Evolutionary conservation across 2,888 invertebrate species (phyloP), one percentile per base, ranked within the genome.

Genomic region (Phasia obesa): DNA sequence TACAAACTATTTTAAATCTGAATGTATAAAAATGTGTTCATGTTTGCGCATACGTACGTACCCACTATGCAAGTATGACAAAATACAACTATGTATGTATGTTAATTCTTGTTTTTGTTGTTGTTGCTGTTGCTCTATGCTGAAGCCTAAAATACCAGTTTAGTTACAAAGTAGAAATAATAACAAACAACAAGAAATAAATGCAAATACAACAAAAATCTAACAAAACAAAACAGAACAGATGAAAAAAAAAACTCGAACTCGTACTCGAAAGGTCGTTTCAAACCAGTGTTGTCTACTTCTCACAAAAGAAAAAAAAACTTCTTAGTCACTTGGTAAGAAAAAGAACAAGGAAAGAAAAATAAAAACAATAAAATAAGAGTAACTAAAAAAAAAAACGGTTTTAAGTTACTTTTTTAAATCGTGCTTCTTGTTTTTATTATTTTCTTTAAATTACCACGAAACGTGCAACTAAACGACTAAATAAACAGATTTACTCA

Each of bases 211-310:
- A 67, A 84, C 17, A 64, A 75, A 59, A 70, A n/a, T 57, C 9
- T 4, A 60, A 62, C 11, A 19, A 73, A 62, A 51, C 17, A 17
- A 69, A 27, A 38, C 42, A 76, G 55, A 42, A 70, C 79, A 38
- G 5, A 38, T 38, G 13, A 38, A n/a, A 35, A 73, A 79, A 83
- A 85, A 80, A 84, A 85, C 83, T 84, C 85, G 84, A 85, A 86
- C 88, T 90, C 89, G 89, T 89, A 90, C 89, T 90, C 89, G 90
- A 89, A 89, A 89, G 89, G 89, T 89, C 89, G 89, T 89, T 89
- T 89, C 89, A 90, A 89, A 89, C 86, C 89, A 88, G 89, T 87
- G 89, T 89, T 89, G 90, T 88, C 89, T 89, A 88, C 85, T 86
- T 85, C 4, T 31, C 25, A 47, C 13, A 19, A 55, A 1, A 27